Base-by-base conservation (phyloP, 2,888 invertebrate genomes). In the Papilio demoleus region DNA sequence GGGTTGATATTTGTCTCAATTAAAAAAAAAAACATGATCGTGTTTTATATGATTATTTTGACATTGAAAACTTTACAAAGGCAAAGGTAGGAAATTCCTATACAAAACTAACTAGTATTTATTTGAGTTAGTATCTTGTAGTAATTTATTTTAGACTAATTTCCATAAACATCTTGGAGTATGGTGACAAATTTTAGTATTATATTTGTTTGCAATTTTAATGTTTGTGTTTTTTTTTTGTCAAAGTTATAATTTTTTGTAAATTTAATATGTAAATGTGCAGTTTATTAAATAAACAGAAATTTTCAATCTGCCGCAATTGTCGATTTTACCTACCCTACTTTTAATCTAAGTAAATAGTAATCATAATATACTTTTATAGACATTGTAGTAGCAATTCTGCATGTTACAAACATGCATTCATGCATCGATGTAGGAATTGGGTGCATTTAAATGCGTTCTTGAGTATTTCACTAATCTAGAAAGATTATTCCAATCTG, bases 141-240 rank as follows among this genome's bases (percentile, higher is more conserved):
- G 65, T 71, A 71, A 70, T 68, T 70, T 71, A 71, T 70, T 71
- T 71, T 71, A 70, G 70, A 19, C 47, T 65, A 62, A 60, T 53
- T 12, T 56, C 24, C 17, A 3, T 36, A 19, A 24, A 31, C 19
- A n/a, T 11, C 17, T 9, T 42, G 59, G 38, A 36, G n/a, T 62
- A 22, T n/a, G 50, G 14, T 53, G 27, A 14, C 8, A 27, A 8
- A 11, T 53, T 6, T 53, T n/a, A 24, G 53, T 53, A 22, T 64
- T 36, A n/a, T 38, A 9, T n/a, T 65, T 6, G 27, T 24, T 53
- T 9, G 53, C 8, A 27, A 6, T 27, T 53, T 24, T n/a, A 6
- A 11, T 27, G 19, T 1, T 14, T 53, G n/a, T 19, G 11, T 5
- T 12, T 14, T 1, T 4, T 11, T 24, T 50, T 12, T 50, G 5